A percentile compares a stretch with the other conserved stretches of the same genome.
These are phyloP conservation scores for Amblyraja radiata DNA, from an alignment of 2,797 vertebrate species.

Conservation along the genomic window DNA sequence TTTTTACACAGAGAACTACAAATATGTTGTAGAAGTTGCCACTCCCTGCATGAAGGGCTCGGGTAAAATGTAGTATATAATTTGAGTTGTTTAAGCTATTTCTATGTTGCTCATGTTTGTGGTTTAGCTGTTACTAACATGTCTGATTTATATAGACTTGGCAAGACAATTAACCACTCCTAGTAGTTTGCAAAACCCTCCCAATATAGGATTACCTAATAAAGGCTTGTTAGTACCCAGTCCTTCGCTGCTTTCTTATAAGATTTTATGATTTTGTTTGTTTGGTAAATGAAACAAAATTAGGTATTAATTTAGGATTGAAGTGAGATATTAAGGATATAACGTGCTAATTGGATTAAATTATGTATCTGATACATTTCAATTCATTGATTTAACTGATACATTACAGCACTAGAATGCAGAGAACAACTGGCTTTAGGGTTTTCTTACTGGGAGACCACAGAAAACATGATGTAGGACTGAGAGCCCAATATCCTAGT, in stretches of 20 bases:
- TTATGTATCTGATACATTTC: neutral
- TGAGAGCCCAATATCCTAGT: conserved; percentile 40
- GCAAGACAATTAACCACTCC: conserved; percentile 49
- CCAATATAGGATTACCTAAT: conserved; percentile 43
- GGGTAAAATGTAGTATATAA: conserved; percentile 57
- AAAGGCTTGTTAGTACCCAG: conserved; percentile 26
- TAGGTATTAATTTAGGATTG: neutral
- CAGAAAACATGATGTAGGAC: conserved; percentile 35
- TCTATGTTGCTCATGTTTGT: conserved; percentile 54
- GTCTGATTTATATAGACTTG: conserved; percentile 58
- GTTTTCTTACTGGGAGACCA: neutral
- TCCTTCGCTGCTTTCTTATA: neutral
- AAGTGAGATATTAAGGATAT: neutral
- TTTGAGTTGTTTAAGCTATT: conserved; percentile 55
- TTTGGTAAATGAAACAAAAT: neutral
- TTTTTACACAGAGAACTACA: conserved; percentile 59
- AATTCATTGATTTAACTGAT: neutral
- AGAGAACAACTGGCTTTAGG: neutral
- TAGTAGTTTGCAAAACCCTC: conserved; percentile 47
- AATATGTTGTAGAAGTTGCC: conserved; percentile 59
- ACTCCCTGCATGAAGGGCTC: conserved; percentile 58
- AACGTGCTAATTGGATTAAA: neutral
- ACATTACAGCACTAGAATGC: neutral
- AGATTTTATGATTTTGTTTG: neutral
- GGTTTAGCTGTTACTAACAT: conserved; percentile 58